Evolutionary conservation across 2,888 invertebrate species (phyloP).

Genomic region (Horisme vitalbata): DNA sequence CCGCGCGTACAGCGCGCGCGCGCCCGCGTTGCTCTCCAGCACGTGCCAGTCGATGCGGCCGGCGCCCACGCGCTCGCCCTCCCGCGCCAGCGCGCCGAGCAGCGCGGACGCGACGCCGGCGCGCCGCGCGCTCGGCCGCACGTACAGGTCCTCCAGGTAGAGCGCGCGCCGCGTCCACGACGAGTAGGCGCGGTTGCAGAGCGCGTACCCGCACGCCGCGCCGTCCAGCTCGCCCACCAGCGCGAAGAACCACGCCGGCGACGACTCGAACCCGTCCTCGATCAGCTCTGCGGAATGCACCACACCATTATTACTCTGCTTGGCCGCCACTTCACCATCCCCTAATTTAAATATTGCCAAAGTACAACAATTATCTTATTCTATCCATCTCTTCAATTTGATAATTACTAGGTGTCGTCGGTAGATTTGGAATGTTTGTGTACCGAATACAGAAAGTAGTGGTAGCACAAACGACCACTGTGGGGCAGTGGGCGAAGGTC

Average conservation of each 20-base stretch:
- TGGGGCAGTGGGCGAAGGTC: no score
- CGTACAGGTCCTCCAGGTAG: constrained; percentile 93
- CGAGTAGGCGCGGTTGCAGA: constrained; percentile 92
- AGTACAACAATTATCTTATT: no score
- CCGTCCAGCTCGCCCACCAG: constrained; percentile 82
- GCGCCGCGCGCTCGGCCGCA: constrained; percentile 84
- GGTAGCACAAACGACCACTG: no score
- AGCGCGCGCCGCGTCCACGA: constrained; percentile 92
- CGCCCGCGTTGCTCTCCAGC: constrained; percentile 88
- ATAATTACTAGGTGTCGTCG: no score
- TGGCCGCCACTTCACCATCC: no score
- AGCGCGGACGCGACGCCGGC: constrained; percentile 85
- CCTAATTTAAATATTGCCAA: no score
- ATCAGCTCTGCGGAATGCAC: constrained; percentile 78
- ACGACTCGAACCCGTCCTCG: constrained; percentile 86
- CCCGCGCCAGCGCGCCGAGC: constrained; percentile 41
- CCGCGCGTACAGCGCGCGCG: constrained; percentile 88
- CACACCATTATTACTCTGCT: no score
- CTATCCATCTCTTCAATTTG: no score
- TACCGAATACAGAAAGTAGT: no score
- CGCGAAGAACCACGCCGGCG: constrained; percentile 84
- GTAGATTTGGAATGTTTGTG: no score
- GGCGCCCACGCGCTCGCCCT: constrained; percentile 74
- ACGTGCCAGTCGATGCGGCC: constrained; percentile 90
- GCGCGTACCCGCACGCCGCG: constrained; percentile 86